These are phyloP conservation scores for Pollimyrus isidori DNA, from an alignment of 2,113 vertebrate species.

Conservation along the genomic window DNA sequence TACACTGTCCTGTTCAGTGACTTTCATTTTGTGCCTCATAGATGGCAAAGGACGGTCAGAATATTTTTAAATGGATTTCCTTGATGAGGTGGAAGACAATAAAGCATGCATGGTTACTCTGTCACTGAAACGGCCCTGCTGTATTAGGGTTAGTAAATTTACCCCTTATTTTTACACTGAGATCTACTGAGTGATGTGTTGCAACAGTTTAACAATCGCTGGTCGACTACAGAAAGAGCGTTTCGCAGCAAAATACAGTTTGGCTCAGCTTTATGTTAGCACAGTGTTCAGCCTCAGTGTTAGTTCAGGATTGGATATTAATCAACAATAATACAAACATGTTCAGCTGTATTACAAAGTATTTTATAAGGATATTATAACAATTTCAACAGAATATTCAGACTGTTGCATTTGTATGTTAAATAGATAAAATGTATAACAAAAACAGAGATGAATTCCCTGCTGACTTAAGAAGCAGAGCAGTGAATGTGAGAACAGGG, in stretches of 20 bases:
- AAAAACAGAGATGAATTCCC: not conserved
- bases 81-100: not conserved
- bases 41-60: not conserved
- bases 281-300: not conserved
- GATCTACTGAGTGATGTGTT: not conserved
- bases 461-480: not conserved
- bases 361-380: not conserved
- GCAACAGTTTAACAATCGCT: not conserved
- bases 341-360: not conserved
- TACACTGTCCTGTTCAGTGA: conserved; percentile 2
- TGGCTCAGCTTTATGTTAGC: not conserved
- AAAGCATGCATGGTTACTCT: not conserved
- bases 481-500: not conserved
- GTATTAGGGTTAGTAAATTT: not conserved
- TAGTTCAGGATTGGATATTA: not conserved
- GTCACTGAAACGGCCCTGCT: not conserved
- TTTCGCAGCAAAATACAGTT: not conserved
- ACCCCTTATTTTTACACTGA: not conserved
- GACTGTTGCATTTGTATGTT: not conserved
- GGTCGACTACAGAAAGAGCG: not conserved
- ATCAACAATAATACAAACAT: not conserved
- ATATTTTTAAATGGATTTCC: not conserved
- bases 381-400: not conserved
- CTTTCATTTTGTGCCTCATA: not conserved
- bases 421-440: not conserved